Base-by-base conservation (phyloP, 2,888 invertebrate species). In the Sinopyrophorus schimmeli region DNA sequence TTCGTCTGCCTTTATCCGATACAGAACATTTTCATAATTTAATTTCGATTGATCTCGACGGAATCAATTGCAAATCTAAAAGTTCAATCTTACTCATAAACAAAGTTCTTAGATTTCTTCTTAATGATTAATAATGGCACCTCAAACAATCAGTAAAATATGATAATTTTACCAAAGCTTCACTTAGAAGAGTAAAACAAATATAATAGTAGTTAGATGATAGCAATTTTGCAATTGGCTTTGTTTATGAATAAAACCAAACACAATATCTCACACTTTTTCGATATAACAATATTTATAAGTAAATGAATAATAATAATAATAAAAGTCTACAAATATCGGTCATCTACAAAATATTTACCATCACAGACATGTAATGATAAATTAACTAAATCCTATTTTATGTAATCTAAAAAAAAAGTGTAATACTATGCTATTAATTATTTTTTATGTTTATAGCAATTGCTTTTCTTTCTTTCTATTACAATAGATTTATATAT, bases 361-460 rank as follows among this genome's bases (percentile, higher is more conserved):
- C 41, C 47, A 47, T 47, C 47, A 47, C 47, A 47, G 41, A 47
- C 23, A 14, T 23, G 47, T 35, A 47, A 47, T 47, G 47, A 47
- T 47, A 47, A 47, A 28, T 24, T 20, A 34, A 20, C 23, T 32
- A 35, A 5, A 21, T 34, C 20, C 34, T 23, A 15, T n/a, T n/a
- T n/a, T n/a, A n/a, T n/a, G n/a, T n/a, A n/a, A n/a, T n/a, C n/a
- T n/a, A n/a, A n/a, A 21, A 21, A 21, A 9, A 21, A 2, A 21
- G n/a, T 21, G 9, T 21, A 35, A 12, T 9, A 9, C 16, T 11
- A 20, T 9, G 20, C 21, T 15, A 21, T 9, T 9, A 21, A 21
- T 21, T n/a, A 23, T 16, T 9, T 20, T 11, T 15, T 24, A 24
- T 16, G 21, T 24, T 23, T 24, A 24, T 15, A 24, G 2, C 6